Percentiles rank a stretch among this genome's conserved stretches.
Conservation (phyloP, 2,888 invertebrate genomes). For the Euproctis similis region DNA sequence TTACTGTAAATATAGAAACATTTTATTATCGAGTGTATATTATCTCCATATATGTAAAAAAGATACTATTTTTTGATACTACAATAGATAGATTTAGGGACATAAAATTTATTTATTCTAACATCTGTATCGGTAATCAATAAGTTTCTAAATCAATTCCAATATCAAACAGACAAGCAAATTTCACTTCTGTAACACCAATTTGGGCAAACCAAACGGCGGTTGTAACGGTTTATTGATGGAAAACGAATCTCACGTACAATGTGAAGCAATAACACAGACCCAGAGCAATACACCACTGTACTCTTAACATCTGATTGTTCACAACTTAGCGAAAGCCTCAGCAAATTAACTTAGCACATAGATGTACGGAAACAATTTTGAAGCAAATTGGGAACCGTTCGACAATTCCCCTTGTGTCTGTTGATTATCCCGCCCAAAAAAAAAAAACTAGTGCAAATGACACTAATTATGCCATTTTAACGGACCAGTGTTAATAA, state of each 20-base stretch:
- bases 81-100: too few relatives aligned
- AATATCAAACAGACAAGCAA: conserved; percentile 14
- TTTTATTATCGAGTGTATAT: too few relatives aligned
- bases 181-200: conserved; percentile 20
- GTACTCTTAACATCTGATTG: conserved; percentile 53
- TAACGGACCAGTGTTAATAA: conserved; percentile 59
- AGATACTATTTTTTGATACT: too few relatives aligned
- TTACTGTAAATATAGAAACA: too few relatives aligned
- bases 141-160: too few relatives aligned
- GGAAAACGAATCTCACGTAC: conserved; percentile 35
- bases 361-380: conserved; percentile 51
- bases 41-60: too few relatives aligned
- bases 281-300: too few relatives aligned
- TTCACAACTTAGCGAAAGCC: conserved; percentile 73
- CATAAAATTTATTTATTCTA: too few relatives aligned
- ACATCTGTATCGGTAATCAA: too few relatives aligned
- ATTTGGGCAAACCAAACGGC: conserved; percentile 18
- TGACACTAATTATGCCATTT: conserved; percentile 68
- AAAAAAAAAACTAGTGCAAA: conserved; percentile 73
- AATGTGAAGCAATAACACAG: conserved; percentile 42
- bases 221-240: conserved; percentile 40
- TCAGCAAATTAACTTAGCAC: conserved; percentile 72
- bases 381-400: conserved; percentile 63
- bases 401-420: conserved; percentile 62
- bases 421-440: conserved; percentile 71